Evolutionary conservation across 2,888 invertebrate species (phyloP).

Genomic region (Drosophila austrosaltans): DNA sequence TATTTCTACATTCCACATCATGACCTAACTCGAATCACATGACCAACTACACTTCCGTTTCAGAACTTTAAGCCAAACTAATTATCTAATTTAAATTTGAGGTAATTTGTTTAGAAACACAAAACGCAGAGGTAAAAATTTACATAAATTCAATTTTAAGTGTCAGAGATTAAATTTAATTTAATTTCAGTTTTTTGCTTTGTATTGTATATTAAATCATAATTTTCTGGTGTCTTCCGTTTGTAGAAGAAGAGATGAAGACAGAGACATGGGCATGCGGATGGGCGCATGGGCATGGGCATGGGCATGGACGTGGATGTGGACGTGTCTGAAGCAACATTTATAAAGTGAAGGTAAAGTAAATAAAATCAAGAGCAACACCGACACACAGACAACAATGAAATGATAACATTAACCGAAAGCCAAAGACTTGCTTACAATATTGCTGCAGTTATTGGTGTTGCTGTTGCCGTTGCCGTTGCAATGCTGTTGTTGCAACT

Average conservation of each 20-base stretch:
- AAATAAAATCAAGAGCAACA: slow-evolving; percentile 11
- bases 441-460: slow-evolving; percentile 7
- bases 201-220: slow-evolving; percentile 7
- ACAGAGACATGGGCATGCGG: neutral
- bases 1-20: neutral
- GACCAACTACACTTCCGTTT: slow-evolving; percentile 16
- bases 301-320: slow-evolving; percentile 10
- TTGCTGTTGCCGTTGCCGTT: slow-evolving; percentile 18
- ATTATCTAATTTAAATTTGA: slow-evolving; percentile 5
- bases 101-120: slow-evolving; percentile 7
- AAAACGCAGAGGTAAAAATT: neutral
- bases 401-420: slow-evolving; percentile 22
- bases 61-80: slow-evolving; percentile 2
- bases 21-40: slow-evolving; percentile 8
- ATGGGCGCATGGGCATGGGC: slow-evolving; percentile 1
- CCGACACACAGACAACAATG: slow-evolving; percentile 27
- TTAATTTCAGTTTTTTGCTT: slow-evolving; percentile 1
- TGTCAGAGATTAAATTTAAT: slow-evolving; percentile 13
- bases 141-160: slow-evolving; percentile 13
- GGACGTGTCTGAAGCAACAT: slow-evolving; percentile 11
- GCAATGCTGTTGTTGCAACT: slow-evolving; percentile 9
- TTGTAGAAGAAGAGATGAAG: neutral
- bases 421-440: slow-evolving; percentile 23
- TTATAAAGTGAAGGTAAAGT: slow-evolving; percentile 14
- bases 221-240: slow-evolving; percentile 10